Base-by-base conservation (phyloP, 2,113 vertebrate genomes). In the Datnioides undecimradiatus region DNA sequence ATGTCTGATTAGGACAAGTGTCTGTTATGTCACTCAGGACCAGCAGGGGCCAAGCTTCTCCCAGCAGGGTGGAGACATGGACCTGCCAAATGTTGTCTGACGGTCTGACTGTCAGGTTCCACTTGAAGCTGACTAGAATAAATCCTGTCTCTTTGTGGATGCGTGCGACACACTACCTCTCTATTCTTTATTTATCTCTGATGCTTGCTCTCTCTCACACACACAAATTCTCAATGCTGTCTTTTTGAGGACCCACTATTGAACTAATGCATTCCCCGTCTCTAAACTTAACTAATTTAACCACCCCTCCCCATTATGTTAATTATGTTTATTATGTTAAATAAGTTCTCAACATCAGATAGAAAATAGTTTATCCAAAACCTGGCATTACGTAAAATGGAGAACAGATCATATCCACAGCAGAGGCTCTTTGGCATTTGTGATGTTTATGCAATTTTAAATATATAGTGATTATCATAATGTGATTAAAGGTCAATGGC, bases 61-160 rank as follows among this genome's bases (percentile, higher is more conserved):
- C 25, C 75, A 82, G 79, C 76, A 25, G 73, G 60, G 19, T 21
- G 57, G 49, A 80, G 36, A 70, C 43, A 6, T 58, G 38, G 31
- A 4, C 3, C 34, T 43, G 51, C 4, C 27, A 46, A 12, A 31
- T 45, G 17, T 6, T 60, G 23, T 57, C 45, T 66, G 46, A 60
- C 29, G 14, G 6, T 55, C 17, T 65, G 49, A 76, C 57, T 59
- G 62, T 71, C 38, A 49, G 21, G 51, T 40, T 73, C 55, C 19
- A 31, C 38, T 65, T 41, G 19, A 70, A 38, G 17, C 10, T 10
- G 21, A 41, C 43, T 51, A n/a, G 13, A 73, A 72, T 45, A 43
- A n/a, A 7, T 62, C 60, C 29, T 21, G 36, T 34, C 63, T 69
- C 17, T 60, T 58, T 17, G n/a, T 10, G 8, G 64, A 81, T 12